Evolutionary conservation across 2,888 invertebrate species (phyloP).

Genomic region (Atrina japonica): DNA sequence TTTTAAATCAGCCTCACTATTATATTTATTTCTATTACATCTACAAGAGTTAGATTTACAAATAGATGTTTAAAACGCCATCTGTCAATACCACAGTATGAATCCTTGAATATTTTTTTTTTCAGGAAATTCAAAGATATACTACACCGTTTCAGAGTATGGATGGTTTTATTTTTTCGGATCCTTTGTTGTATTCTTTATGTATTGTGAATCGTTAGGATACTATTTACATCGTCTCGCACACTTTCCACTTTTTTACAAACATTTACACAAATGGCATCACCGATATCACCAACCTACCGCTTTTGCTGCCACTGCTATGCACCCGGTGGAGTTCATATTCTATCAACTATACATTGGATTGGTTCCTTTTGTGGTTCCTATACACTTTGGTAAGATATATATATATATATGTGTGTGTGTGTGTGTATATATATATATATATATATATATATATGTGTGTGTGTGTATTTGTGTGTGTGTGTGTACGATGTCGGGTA

Average conservation of each 20-base stretch:
- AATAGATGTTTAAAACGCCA: too few species aligned
- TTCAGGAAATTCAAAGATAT: conserved; percentile 84
- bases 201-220: conserved; percentile 85
- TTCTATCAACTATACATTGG: conserved; percentile 85
- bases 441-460: too few species aligned
- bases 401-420: too few species aligned
- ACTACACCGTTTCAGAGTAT: conserved; percentile 85
- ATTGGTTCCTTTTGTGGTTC: conserved; percentile 36
- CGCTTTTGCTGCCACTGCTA: conserved; percentile 88
- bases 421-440: too few species aligned
- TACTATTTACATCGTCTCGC: conserved; percentile 84
- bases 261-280: conserved; percentile 88
- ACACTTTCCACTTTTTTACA: conserved; percentile 85
- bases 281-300: conserved; percentile 88
- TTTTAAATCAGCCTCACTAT: too few species aligned
- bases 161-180: conserved; percentile 86
- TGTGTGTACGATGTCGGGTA: too few species aligned
- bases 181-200: conserved; percentile 85
- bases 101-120: too few species aligned
- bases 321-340: conserved; percentile 88
- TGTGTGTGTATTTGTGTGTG: too few species aligned
- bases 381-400: conserved; percentile 34
- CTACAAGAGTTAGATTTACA: too few species aligned
- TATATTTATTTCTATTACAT: too few species aligned
- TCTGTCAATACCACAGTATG: too few species aligned